A percentile compares a stretch with the other conserved stretches of the same genome.
phyloP scores from a whole-genome alignment of 2,888 invertebrate species.

The Oligia strigilis region DNA sequence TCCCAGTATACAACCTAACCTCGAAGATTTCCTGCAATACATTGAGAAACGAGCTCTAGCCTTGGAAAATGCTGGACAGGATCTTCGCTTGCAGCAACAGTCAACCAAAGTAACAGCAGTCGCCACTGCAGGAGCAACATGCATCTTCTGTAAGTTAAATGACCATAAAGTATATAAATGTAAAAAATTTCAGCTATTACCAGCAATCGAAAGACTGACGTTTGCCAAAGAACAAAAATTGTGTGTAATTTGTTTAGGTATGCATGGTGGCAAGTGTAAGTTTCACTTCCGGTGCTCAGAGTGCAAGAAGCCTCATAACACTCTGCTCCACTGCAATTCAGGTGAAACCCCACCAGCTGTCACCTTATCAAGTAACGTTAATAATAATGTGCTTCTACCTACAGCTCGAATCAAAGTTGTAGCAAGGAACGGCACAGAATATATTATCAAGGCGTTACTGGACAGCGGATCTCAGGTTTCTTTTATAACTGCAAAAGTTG shows the following conservation, averaged over 20 bases:
- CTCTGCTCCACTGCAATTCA: conserved; percentile 15
- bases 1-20: too few species aligned
- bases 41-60: too few species aligned
- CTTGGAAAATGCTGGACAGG: too few species aligned
- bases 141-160: conserved; percentile 1
- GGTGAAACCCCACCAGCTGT: conserved; percentile 15
- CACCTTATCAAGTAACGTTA: conserved; percentile 7
- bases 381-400: conserved; percentile 10
- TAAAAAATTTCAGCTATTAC: background rate
- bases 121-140: conserved; percentile 1
- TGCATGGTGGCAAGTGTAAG: background rate
- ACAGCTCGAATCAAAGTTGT: conserved; percentile 12
- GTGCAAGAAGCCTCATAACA: conserved; percentile 13
- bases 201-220: background rate
- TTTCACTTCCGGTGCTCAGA: conserved; percentile 13
- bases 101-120: background rate
- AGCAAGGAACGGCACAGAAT: conserved; percentile 7
- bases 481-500: background rate
- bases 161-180: background rate
- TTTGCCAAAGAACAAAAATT: conserved; percentile 3
- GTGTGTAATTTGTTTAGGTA: conserved; percentile 1
- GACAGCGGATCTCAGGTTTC: background rate
- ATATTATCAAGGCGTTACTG: too few species aligned
- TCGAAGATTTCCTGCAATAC: too few species aligned
- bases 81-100: too few species aligned